Evolutionary conservation across 2,888 invertebrate genomes (phyloP), one percentile per base, ranked within the genome.

Genomic region (Trichogramma evanescens): DNA sequence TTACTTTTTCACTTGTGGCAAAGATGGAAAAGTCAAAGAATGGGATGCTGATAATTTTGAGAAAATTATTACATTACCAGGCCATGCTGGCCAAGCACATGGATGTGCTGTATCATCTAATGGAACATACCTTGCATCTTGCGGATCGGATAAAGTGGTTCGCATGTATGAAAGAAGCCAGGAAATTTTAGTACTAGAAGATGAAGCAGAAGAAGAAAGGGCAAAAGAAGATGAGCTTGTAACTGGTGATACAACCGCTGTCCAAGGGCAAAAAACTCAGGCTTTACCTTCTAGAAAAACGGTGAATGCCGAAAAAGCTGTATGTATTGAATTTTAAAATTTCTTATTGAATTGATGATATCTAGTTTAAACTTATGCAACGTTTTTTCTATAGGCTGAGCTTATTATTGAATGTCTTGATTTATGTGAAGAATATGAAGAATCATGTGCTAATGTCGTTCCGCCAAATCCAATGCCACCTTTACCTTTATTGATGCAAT

Each of bases 41-140:
- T 99, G 99, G 97, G 98, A 99, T 78, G 95, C 87, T 0, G 96
- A 96, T 76, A 88, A 83, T 52, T 97, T 90, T 73, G 86, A 93
- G 65, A 91, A 93, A 78, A 93, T 99, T 64, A 83, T 91, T n/a
- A 91, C 92, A 0, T 78, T 96, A 40, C 84, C 89, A 80, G 92
- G 92, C 3, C 95, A 96, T 77, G 83, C 85, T 66, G 93, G 91
- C 3, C 89, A 89, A 77, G 87, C 92, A 1, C 87, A 88, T 82
- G 79, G 82, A 64, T 75, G 95, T 67, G 81, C 86, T 1, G 86
- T 94, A 48, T 92, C 92, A 67, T 86, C 90, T 1, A 92, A 88
- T 77, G 95, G 95, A 0, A 82, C 88, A 64, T 88, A 84, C 78
- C 82, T 86, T 10, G 87, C 86, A 5, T 88, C 90, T 26, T 89